These are phyloP conservation scores for Psix sp. DNA, from an alignment of 1,140 invertebrate genomes.

Conservation along the genomic window DNA sequence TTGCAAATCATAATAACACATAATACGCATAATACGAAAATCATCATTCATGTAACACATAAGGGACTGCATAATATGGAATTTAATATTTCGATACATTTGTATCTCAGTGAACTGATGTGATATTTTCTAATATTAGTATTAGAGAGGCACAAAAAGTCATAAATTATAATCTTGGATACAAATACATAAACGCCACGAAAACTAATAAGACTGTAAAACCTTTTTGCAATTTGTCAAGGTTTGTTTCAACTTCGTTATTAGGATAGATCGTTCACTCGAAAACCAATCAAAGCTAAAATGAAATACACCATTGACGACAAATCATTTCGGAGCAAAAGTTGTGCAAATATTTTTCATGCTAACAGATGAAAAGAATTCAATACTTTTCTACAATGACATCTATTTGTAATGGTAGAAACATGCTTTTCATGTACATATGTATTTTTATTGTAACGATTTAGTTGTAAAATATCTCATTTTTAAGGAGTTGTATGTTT, in stretches of 20 bases:
- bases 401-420: conserved; percentile 22
- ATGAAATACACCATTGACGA: no score
- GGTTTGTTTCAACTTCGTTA: conserved; percentile 23
- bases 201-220: conserved; percentile 42
- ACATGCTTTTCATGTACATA: conserved; percentile 54
- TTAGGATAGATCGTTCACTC: no score
- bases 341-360: no score
- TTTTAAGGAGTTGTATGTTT: conserved; percentile 42
- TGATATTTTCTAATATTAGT: conserved; percentile 45
- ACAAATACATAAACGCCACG: conserved; percentile 12
- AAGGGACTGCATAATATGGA: conserved; percentile 20
- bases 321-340: no score
- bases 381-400: conserved; percentile 39
- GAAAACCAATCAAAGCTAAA: no score
- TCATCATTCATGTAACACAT: conserved; percentile 14
- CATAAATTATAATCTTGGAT: no score
- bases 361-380: conserved; percentile 15
- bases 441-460: conserved; percentile 35
- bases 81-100: conserved; percentile 47
- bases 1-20: no score
- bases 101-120: conserved; percentile 32
- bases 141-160: no score
- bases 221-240: conserved; percentile 37
- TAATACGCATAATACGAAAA: no score
- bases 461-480: conserved; percentile 13